These are phyloP conservation scores for Ascidia mentula DNA, from an alignment of 23 tunicate genomes.

Conservation along the genomic window DNA sequence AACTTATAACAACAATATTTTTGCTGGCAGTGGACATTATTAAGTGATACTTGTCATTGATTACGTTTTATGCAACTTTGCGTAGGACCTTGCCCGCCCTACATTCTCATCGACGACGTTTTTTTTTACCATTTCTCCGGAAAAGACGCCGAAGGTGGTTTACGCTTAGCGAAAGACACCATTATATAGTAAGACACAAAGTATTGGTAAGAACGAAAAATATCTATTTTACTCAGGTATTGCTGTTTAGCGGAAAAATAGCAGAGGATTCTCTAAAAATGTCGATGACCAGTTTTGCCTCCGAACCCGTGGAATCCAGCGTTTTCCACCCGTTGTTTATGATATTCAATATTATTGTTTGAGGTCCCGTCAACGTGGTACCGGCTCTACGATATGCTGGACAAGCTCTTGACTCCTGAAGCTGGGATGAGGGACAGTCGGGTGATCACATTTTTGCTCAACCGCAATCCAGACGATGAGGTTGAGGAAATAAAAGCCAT, in stretches of 20 bases:
- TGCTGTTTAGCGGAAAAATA: too few relatives aligned
- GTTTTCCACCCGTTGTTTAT: too few relatives aligned
- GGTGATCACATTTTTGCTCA: neutral
- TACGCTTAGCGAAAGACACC: neutral
- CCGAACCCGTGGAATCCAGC: too few relatives aligned
- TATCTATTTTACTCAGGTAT: too few relatives aligned
- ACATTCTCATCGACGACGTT: neutral
- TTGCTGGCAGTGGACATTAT: too few relatives aligned
- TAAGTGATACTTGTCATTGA: too few relatives aligned
- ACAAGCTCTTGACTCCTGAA: neutral
- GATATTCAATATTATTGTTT: too few relatives aligned
- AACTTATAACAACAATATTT: too few relatives aligned
- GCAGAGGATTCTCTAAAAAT: too few relatives aligned
- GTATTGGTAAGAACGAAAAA: too few relatives aligned
- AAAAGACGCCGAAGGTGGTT: neutral
- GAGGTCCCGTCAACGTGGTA: neutral
- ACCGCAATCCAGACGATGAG: neutral
- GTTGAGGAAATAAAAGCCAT: neutral
- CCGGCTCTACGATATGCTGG: neutral
- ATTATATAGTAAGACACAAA: neutral
- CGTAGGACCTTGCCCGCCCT: neutral
- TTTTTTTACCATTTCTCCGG: constrained; percentile 1
- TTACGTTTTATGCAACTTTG: too few relatives aligned
- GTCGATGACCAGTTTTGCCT: too few relatives aligned
- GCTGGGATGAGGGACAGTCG: neutral